Base-by-base conservation (phyloP, 2,888 invertebrate species). In the Anarsia innoxiella region DNA sequence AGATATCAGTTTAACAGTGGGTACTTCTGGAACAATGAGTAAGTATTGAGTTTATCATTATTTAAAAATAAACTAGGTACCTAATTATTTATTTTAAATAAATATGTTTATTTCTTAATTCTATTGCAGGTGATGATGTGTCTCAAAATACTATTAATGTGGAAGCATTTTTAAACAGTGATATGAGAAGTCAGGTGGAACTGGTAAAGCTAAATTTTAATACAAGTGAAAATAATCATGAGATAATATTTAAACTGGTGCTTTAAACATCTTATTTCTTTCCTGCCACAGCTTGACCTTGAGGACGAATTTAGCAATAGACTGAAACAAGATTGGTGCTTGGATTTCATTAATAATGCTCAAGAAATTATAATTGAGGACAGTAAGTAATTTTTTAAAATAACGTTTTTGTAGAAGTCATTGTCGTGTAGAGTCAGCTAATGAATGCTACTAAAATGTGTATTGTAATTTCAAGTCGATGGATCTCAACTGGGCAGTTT, bases 371-470 rank as follows among this genome's bases (percentile, higher is more conserved):
- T 64, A 31, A 54, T 64, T 38, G 61, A 58, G 45, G 55, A 61
- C 46, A 56, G 75, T 74, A 60, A 68, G 71, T 64, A 37, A 41
- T n/a, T n/a, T n/a, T n/a, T n/a, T n/a, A n/a, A n/a, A n/a, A n/a
- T n/a, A n/a, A n/a, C n/a, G n/a, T 25, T 31, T 30, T 25, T 30
- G 28, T 25, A 12, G 13, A 12, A 23, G 27, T 14, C 12, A 27
- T 23, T 34, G 13, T 30, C 19, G 10, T n/a, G n/a, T n/a, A n/a
- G n/a, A n/a, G n/a, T n/a, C n/a, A n/a, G n/a, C n/a, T n/a, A n/a
- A n/a, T n/a, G n/a, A n/a, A n/a, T n/a, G n/a, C n/a, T n/a, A n/a
- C n/a, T n/a, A n/a, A n/a, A n/a, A n/a, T n/a, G n/a, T n/a, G n/a
- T n/a, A n/a, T n/a, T n/a, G n/a, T n/a, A n/a, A n/a, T 25, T 41